Percentiles rank a stretch among this genome's conserved stretches.
phyloP scores from a whole-genome alignment of 30 jellyfish, hydroid and myxozoan genomes.

The Mastigias papua region DNA sequence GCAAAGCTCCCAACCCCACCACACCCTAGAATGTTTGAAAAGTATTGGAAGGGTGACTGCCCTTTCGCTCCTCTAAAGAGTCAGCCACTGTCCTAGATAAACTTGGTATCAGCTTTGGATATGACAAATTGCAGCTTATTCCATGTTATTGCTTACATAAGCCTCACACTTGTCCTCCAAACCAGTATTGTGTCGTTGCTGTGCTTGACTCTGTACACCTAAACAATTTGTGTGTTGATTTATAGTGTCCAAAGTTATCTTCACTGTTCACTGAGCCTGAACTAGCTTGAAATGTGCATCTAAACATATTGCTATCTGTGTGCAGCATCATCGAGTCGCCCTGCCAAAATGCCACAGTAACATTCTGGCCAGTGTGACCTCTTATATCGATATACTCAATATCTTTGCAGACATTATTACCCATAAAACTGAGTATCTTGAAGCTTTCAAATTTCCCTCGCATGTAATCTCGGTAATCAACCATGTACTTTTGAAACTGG shows the following conservation, averaged over 20 bases:
- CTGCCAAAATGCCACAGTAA: constrained; percentile 37
- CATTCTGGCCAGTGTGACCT: constrained; percentile 16
- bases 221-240: background rate
- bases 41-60: no score
- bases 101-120: no score
- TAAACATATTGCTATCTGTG: background rate
- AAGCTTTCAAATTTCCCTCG: background rate
- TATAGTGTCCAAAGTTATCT: constrained; percentile 45
- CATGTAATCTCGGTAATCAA: constrained; percentile 6
- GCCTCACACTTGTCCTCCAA: constrained; percentile 13
- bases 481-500: background rate
- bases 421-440: background rate
- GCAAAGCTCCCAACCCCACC: no score
- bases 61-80: no score
- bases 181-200: constrained; percentile 43
- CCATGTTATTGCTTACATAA: no score
- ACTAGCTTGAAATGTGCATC: background rate
- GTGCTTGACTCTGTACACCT: background rate
- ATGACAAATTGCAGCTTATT: no score
- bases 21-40: no score
- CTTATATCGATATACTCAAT: constrained; percentile 23
- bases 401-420: constrained; percentile 9
- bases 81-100: no score
- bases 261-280: constrained; percentile 3
- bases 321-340: background rate